Evolutionary conservation across 2,888 invertebrate species (phyloP), one percentile per base, ranked within the genome.

Genomic region (Folsomia manolachei): DNA sequence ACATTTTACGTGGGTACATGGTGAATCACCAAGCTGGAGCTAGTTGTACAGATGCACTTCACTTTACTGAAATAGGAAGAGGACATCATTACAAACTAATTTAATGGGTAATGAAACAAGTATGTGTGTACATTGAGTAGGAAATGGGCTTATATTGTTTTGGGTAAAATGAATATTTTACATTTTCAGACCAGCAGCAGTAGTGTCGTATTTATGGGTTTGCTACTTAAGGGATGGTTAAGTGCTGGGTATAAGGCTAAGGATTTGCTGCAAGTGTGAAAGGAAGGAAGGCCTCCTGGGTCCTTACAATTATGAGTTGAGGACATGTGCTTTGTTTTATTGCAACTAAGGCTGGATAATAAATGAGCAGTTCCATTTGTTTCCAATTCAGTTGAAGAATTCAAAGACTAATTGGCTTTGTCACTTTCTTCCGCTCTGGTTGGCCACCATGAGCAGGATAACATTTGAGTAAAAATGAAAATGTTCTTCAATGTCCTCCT

Each of bases 351-450:
- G 19, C 27, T 7, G n/a, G n/a, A n/a, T n/a, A 66, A 23, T 21
- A 18, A 19, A 64, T 27, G 23, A 21, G 27, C 19, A 25, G 51
- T 66, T n/a, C 53, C 72, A 74, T 63, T 74, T 74, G 74, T 71
- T 71, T 71, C 66, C 71, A 74, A 74, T 74, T 71, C 71, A 26
- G 63, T 61, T 65, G 69, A 71, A 39, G 56, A 71, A 66, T 61
- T 69, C 25, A 23, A 25, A 64, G 62, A 67, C 74, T 71, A 74
- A 74, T 74, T 71, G 60, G 61, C 26, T 68, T 71, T 73, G 73
- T 63, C 73, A 73, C 71, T 63, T 53, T 67, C 69, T 73, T 73
- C 73, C 73, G 70, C 67, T 63, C 51, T 27, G 61, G 27, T 72
- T 70, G 70, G 65, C 70, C 72, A 70, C 72, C 70, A 39, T 27